Base-by-base conservation (phyloP, 2,797 vertebrate species). In the Dendrocincla tyrannina region DNA sequence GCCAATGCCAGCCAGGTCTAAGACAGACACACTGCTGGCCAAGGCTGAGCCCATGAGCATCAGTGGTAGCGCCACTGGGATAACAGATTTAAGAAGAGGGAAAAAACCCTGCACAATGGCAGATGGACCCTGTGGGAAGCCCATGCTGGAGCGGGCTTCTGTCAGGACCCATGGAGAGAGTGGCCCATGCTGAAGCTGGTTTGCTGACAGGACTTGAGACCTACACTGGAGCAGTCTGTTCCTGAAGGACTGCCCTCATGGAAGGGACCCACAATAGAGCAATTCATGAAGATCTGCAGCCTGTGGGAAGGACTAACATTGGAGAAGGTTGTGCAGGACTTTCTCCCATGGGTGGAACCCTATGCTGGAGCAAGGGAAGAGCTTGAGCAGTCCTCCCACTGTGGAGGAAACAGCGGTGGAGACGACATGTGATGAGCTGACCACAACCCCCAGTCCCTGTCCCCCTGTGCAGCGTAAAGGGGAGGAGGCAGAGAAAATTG, bases 101-200 rank as follows among this genome's bases (percentile, higher is more conserved):
- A 2, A 14, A 39, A 55, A 46, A 2, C 3, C 5, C 33, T 39
- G 7, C 3, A 3, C 23, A 68, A 12, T 12, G 37, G 24, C 17
- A 46, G n/a, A 6, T 1, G 7, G 47, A 42, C 25, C 12, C 35
- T 23, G 0, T 53, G 58, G 30, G 30, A 59, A 70, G 37, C 8
- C 33, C 9, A 5, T 0, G 3, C 9, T 37, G 39, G 33, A 64
- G 19, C 13, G 59, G 32, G 32, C 1, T 59, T 8, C 23, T n/a
- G 39, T 25, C 15, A 69, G 69, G 30, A 41, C 9, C 7, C 8
- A 4, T 49, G 52, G 19, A 66, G 59, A 53, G 19, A 49, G 10
- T 10, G 60, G 7, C 4, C 41, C 46, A 23, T 0, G 0, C 6
- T n/a, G 13, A 1, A 64, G 39, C 5, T n/a, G 50, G 6, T 64